Base-by-base conservation (phyloP, 2,113 vertebrate genomes). In the Pimephales promelas region DNA sequence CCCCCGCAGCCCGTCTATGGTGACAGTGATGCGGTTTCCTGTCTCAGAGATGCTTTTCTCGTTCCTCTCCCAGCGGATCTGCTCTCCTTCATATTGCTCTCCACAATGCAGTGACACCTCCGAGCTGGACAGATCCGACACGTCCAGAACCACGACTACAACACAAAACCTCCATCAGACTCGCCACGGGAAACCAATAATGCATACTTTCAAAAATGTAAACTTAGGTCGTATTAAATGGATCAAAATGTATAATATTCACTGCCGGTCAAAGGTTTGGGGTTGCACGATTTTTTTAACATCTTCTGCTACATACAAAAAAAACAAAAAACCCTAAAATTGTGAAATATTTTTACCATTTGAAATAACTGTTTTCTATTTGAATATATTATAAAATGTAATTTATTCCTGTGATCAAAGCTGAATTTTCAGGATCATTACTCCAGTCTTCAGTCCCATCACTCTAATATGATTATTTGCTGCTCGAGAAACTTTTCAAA, bases 61-160 rank as follows among this genome's bases (percentile, higher is more conserved):
- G 7, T 94, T 85, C 86, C 85, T 92, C 85, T 87, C 89, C 94
- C 94, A 94, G 71, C 85, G 79, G 77, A 95, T 88, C 7, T 85
- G 34, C 10, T 85, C 79, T 47, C 62, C 70, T 26, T 90, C 43
- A 56, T 87, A 84, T 20, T 87, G 56, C 11, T 89, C 87, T 34
- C 91, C 92, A 84, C 94, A 95, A n/a, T 56, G 87, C 75, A 95
- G 84, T 20, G 16, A 45, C 1, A 88, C 84, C 0, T n/a, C 4
- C 1, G 10, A 47, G 68, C 79, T 81, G 79, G 14, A 52, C 16
- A 68, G 24, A 52, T 49, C 22, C 36, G 47, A 75, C 26, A 89
- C 76, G 8, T 83, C 89, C 86, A 94, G 62, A 26, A 90, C 90
- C 81, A 94, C 13, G 40, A 94, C 94, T 95, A 56, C 5, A 34